These are phyloP conservation scores for Sarcophaga peregrina DNA, from an alignment of 1,140 invertebrate species.

Conservation along the genomic window DNA sequence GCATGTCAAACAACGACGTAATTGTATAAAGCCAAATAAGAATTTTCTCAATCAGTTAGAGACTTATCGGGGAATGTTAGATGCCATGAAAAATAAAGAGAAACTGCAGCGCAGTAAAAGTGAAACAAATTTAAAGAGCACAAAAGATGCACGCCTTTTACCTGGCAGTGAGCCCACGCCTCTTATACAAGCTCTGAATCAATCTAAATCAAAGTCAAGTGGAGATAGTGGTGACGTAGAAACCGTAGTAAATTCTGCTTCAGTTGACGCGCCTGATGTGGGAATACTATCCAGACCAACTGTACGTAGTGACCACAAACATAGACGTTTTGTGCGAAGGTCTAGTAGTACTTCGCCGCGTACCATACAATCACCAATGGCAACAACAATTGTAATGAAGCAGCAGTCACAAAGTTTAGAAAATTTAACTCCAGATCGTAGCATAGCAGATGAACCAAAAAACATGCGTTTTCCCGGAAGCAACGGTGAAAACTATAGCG, in stretches of 20 bases:
- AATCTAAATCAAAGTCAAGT: constrained; percentile 64
- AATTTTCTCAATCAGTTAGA: constrained; percentile 94
- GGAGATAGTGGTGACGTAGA: constrained; percentile 50
- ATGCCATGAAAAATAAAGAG: constrained; percentile 95
- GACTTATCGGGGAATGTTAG: constrained; percentile 94
- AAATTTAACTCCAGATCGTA: constrained; percentile 70
- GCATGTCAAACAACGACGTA: constrained; percentile 90
- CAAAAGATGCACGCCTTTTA: constrained; percentile 64
- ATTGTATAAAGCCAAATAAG: constrained; percentile 94
- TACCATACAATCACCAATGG: constrained; percentile 52
- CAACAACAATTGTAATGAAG: constrained; percentile 62
- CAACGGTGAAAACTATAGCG: constrained; percentile 86
- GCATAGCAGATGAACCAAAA: constrained; percentile 70
- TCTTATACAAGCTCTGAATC: constrained; percentile 70
- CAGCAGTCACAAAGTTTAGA: constrained; percentile 71
- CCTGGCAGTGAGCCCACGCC: constrained; percentile 74
- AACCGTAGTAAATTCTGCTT: background rate
- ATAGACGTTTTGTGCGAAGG: constrained; percentile 59
- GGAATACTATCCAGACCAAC: background rate
- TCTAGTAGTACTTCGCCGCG: constrained; percentile 64
- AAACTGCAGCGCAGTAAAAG: constrained; percentile 92
- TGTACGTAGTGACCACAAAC: constrained; percentile 47
- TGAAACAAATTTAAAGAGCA: constrained; percentile 85
- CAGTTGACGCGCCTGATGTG: background rate
- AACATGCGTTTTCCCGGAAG: constrained; percentile 85